Percentiles rank a stretch among this genome's conserved stretches.
phyloP scores from a whole-genome alignment of 2,888 invertebrate genomes.

The Pammene fasciana region DNA sequence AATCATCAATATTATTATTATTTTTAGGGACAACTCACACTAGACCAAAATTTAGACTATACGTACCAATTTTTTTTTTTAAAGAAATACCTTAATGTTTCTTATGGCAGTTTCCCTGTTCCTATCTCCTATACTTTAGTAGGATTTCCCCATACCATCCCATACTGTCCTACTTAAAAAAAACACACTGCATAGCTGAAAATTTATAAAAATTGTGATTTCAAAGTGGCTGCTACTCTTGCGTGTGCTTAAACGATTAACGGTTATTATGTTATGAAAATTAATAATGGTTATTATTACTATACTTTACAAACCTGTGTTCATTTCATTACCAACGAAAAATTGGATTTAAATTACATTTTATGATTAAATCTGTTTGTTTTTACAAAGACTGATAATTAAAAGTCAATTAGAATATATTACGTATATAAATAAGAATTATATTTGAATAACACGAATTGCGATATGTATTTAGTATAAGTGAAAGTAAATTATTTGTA shows the following conservation, averaged over 20 bases:
- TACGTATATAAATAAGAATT: conserved; percentile 18
- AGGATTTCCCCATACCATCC: too few relatives aligned
- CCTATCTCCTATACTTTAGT: too few relatives aligned
- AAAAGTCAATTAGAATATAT: conserved; percentile 64
- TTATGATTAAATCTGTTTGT: conserved; percentile 12
- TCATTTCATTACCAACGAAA: background rate
- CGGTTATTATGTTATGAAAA: too few relatives aligned
- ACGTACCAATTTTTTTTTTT: too few relatives aligned
- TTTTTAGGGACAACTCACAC: too few relatives aligned
- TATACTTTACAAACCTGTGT: background rate
- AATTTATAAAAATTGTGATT: background rate
- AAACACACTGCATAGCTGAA: too few relatives aligned
- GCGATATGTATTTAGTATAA: conserved; percentile 27
- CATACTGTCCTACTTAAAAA: too few relatives aligned
- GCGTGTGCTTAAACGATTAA: background rate
- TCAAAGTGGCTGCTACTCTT: background rate
- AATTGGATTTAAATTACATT: background rate
- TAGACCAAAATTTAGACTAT: too few relatives aligned
- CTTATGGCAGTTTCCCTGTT: too few relatives aligned
- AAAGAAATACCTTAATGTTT: too few relatives aligned
- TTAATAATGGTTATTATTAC: background rate
- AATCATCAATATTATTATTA: too few relatives aligned
- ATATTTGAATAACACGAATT: conserved; percentile 23
- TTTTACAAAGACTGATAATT: conserved; percentile 60
- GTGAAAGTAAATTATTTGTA: conserved; percentile 35